These are phyloP conservation scores for Margaritifera margaritifera DNA, from an alignment of 2,888 invertebrate species.

Conservation along the genomic window DNA sequence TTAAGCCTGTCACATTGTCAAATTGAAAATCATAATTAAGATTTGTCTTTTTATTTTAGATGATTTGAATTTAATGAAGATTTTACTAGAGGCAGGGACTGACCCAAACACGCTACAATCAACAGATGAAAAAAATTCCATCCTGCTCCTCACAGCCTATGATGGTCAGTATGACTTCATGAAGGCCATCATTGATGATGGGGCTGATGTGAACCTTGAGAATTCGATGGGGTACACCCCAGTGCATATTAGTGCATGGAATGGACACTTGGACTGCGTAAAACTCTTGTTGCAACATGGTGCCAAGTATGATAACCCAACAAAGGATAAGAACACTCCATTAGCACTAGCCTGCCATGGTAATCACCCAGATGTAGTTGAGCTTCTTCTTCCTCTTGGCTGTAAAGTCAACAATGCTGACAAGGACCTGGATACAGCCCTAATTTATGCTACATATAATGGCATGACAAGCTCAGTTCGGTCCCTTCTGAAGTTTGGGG, in stretches of 20 bases:
- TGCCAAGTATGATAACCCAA: slow-evolving; percentile 48
- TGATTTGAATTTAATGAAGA: slow-evolving; percentile 31
- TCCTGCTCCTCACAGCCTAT: slow-evolving; percentile 55
- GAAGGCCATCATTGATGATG: slow-evolving; percentile 44
- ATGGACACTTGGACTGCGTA: slow-evolving; percentile 50
- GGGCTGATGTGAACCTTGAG: slow-evolving; percentile 40
- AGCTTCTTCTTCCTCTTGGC: slow-evolving; percentile 50
- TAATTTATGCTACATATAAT: slow-evolving; percentile 64
- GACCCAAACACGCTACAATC: slow-evolving; percentile 35
- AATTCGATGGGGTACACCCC: slow-evolving; percentile 56
- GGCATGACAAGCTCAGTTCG: slow-evolving; percentile 48
- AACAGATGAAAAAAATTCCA: slow-evolving; percentile 40
- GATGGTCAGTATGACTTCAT: slow-evolving; percentile 45
- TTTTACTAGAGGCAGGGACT: slow-evolving; percentile 54
- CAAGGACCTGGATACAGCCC: slow-evolving; percentile 63
- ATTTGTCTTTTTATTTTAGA: slow-evolving; percentile 35
- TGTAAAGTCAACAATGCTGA: slow-evolving; percentile 64
- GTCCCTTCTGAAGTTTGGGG: slow-evolving; percentile 54
- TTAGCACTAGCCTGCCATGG: slow-evolving; percentile 65
- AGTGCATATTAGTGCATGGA: slow-evolving; percentile 65
- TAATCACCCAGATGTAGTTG: slow-evolving; percentile 36
- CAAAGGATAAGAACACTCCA: slow-evolving; percentile 60
- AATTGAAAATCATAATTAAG: too few species aligned
- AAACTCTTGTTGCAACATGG: slow-evolving; percentile 46
- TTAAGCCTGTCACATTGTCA: too few species aligned